Percentiles rank a stretch among this genome's conserved stretches.
Conservation (phyloP, 2,888 invertebrate genomes). For the Acanthococcus lagerstroemiae region DNA sequence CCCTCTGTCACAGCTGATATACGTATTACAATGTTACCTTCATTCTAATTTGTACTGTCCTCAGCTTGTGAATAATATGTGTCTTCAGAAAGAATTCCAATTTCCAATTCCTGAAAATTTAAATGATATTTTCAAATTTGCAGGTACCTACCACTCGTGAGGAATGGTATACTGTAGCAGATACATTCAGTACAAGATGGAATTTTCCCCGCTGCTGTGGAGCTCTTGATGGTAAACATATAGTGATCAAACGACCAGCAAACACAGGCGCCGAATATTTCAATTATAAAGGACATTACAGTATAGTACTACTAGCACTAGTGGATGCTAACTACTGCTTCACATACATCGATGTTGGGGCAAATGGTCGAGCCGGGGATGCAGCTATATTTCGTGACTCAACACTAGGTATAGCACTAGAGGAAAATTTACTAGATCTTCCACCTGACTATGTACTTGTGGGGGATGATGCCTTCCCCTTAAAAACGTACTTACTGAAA, state of each 20-base stretch:
- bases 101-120: too few relatives aligned
- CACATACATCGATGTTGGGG: slow-evolving; percentile 23
- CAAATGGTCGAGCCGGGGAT: slow-evolving; percentile 24
- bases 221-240: slow-evolving; percentile 31
- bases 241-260: slow-evolving; percentile 17
- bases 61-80: too few relatives aligned
- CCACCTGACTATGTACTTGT: too few relatives aligned
- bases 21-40: too few relatives aligned
- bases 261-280: slow-evolving; percentile 16
- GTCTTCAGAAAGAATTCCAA: too few relatives aligned
- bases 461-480: too few relatives aligned
- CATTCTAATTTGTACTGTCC: too few relatives aligned
- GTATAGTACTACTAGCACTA: too few relatives aligned
- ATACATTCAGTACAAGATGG: slow-evolving; percentile 24
- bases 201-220: slow-evolving; percentile 29
- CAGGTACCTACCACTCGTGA: slow-evolving; percentile 26
- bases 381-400: slow-evolving; percentile 14
- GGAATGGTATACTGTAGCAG: slow-evolving; percentile 26
- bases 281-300: slow-evolving; percentile 28
- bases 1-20: too few relatives aligned
- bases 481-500: too few relatives aligned
- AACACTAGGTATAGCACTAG: background rate
- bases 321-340: slow-evolving; percentile 31
- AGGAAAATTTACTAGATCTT: slow-evolving; percentile 1
- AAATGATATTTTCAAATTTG: too few relatives aligned